These are phyloP conservation scores for Platynereis dumerilii DNA, from an alignment of 2,888 invertebrate species.

Conservation along the genomic window DNA sequence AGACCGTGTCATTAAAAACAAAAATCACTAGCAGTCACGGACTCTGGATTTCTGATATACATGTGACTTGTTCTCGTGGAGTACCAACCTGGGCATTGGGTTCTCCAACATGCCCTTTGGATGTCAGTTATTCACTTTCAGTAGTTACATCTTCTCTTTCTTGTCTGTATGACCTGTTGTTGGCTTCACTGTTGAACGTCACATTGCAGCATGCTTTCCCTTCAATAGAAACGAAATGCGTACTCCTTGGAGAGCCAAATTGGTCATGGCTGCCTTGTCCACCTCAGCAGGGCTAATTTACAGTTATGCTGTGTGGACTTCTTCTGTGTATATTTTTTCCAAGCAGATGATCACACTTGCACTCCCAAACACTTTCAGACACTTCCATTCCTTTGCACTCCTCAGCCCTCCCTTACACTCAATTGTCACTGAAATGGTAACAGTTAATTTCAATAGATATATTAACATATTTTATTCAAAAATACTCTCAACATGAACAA, in stretches of 20 bases:
- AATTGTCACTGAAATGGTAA: constrained; percentile 33
- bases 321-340: constrained; percentile 16
- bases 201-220: constrained; percentile 81
- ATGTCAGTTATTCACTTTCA: constrained; percentile 46
- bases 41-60: constrained; percentile 79
- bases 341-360: constrained; percentile 36
- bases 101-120: constrained; percentile 58
- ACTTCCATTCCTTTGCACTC: constrained; percentile 2
- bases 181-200: constrained; percentile 83
- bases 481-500: too few relatives aligned
- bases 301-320: constrained; percentile 47
- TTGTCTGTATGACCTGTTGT: constrained; percentile 87
- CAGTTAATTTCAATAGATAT: constrained; percentile 47
- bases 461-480: constrained; percentile 45
- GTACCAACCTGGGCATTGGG: constrained; percentile 40
- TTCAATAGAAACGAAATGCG: constrained; percentile 64
- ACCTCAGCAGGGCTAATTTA: constrained; percentile 44
- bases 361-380: constrained; percentile 1
- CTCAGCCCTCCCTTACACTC: constrained; percentile 21
- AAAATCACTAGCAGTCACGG: constrained; percentile 78
- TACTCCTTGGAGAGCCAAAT: constrained; percentile 41
- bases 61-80: constrained; percentile 67
- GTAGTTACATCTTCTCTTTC: constrained; percentile 73
- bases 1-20: too few relatives aligned
- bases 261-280: constrained; percentile 35